Conservation (phyloP, 2,797 vertebrate genomes). For the Orientallactaga sibirica region DNA sequence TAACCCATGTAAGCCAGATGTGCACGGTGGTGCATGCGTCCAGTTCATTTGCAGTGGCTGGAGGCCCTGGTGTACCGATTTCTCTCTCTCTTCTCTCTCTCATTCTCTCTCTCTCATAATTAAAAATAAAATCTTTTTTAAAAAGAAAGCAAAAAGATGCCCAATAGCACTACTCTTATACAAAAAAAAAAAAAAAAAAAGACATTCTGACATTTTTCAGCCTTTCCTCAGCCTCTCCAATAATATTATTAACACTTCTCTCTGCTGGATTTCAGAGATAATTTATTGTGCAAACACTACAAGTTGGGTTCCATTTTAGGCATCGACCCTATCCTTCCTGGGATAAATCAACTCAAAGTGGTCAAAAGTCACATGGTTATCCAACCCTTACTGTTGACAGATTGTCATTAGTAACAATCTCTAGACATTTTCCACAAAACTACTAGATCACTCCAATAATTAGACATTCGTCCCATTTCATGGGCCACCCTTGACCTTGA, state of each 20-base stretch:
- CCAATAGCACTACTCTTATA: conserved; percentile 24
- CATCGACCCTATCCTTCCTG: neutral
- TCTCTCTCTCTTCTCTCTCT: too few species aligned
- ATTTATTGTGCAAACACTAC: conserved; percentile 40
- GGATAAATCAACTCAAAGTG: neutral
- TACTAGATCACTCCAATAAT: neutral
- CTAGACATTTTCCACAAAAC: conserved; percentile 64
- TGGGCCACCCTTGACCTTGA: conserved; percentile 2
- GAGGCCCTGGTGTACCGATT: too few species aligned
- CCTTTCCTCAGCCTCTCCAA: conserved; percentile 17
- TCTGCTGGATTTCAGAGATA: conserved; percentile 57
- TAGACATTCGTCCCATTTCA: neutral
- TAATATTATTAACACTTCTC: conserved; percentile 47
- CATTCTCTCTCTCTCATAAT: neutral
- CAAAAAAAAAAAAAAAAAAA: neutral
- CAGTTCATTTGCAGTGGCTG: too few species aligned
- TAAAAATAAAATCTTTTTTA: too few species aligned
- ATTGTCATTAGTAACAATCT: conserved; percentile 20
- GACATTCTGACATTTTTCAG: conserved; percentile 38
- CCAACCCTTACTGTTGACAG: neutral
- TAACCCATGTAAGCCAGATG: too few species aligned
- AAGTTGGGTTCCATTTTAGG: neutral
- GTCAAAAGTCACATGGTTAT: neutral
- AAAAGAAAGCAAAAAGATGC: neutral
- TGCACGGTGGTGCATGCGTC: too few species aligned